phyloP scores from a whole-genome alignment of 2,797 vertebrate genomes.

The Octomys mimax region DNA sequence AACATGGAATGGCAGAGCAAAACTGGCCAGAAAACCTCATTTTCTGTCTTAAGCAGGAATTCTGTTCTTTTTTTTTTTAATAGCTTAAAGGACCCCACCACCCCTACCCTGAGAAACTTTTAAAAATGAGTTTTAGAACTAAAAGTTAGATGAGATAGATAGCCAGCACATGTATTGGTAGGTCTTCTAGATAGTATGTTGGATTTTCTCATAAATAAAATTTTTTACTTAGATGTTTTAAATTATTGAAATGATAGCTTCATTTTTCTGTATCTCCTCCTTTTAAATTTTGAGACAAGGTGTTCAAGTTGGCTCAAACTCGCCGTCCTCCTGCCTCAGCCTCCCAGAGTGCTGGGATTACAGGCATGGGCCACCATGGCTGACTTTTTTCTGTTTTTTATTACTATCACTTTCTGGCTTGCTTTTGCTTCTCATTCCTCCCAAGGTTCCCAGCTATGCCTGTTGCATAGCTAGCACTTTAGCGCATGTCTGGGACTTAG shows the following conservation, averaged over 20 bases:
- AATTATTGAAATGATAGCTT: neutral
- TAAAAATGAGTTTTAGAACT: neutral
- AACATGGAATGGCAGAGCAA: conserved; percentile 27
- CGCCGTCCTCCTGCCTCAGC: neutral
- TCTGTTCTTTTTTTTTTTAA: neutral
- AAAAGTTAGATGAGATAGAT: neutral
- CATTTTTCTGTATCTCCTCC: neutral
- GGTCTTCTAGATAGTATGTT: neutral
- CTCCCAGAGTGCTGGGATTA: neutral
- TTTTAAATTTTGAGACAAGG: neutral
- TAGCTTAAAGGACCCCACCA: neutral
- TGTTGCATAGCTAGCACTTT: neutral
- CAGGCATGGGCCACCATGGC: neutral
- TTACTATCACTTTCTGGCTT: neutral
- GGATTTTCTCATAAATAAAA: neutral
- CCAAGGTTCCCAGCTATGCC: neutral
- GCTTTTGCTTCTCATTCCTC: neutral
- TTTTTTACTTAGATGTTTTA: conserved; percentile 1
- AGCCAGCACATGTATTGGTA: neutral
- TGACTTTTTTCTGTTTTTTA: neutral
- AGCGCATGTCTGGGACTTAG: neutral
- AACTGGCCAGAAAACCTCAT: conserved; percentile 26
- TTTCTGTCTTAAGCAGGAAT: neutral
- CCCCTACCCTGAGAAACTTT: neutral
- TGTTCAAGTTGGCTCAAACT: neutral